A percentile compares a stretch with the other conserved stretches of the same genome.
Evolutionary conservation across 2,113 vertebrate genomes (phyloP).

Genomic region (Chloropsis hardwickii): DNA sequence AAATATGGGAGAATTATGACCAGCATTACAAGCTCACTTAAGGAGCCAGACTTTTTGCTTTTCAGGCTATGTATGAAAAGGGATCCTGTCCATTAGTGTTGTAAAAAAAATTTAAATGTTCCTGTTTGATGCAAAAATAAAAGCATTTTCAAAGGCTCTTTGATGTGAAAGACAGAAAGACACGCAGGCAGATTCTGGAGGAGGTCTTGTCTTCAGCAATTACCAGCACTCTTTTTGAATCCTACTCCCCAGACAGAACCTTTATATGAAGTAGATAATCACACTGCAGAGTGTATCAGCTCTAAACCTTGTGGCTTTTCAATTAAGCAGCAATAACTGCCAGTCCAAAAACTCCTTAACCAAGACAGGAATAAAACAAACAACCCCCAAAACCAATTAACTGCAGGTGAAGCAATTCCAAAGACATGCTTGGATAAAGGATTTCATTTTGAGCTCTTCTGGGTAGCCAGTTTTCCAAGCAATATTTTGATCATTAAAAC

Average conservation of each 20-base stretch:
- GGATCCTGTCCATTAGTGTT: background rate
- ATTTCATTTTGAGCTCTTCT: background rate
- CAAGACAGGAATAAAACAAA: background rate
- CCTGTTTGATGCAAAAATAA: conserved; percentile 37
- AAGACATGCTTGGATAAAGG: background rate
- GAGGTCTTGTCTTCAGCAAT: background rate
- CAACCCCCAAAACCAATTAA: background rate
- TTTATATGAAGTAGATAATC: background rate
- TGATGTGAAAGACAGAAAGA: conserved; percentile 26
- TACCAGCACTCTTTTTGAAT: background rate
- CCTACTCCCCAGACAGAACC: background rate
- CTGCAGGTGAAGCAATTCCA: background rate
- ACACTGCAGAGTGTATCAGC: background rate
- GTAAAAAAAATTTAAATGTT: background rate
- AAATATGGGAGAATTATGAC: background rate
- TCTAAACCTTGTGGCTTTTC: background rate
- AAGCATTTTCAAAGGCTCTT: conserved; percentile 32
- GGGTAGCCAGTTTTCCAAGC: background rate
- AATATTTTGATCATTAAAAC: conserved; percentile 46
- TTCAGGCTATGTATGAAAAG: background rate
- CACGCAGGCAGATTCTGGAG: background rate
- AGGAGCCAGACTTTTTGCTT: background rate
- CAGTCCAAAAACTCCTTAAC: background rate
- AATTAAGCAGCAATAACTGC: background rate
- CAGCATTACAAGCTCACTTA: background rate